phyloP scores from a whole-genome alignment of 2,797 vertebrate species.

The Sebastolobus altivelis region DNA sequence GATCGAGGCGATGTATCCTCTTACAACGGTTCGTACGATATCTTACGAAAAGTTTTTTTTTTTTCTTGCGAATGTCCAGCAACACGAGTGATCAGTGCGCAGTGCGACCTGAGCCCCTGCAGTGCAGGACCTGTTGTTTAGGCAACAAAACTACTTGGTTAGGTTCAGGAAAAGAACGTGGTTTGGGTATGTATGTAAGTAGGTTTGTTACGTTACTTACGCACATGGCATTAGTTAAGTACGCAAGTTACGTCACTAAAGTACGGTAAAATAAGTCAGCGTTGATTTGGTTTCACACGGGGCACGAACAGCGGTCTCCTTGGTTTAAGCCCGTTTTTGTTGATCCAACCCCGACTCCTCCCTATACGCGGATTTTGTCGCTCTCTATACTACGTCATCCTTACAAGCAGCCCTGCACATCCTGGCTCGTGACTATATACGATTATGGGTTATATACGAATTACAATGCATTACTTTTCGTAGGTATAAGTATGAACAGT shows the following conservation, averaged over 20 bases:
- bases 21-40: too few species aligned
- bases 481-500: too few species aligned
- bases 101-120: too few species aligned
- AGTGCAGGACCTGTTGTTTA: neutral
- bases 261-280: neutral
- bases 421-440: neutral
- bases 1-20: neutral
- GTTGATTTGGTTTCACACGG: neutral
- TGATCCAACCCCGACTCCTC: neutral
- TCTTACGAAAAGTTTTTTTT: neutral
- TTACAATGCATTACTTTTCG: neutral
- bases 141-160: neutral
- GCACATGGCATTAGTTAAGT: too few species aligned
- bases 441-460: neutral
- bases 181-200: too few species aligned
- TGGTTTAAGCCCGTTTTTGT: neutral
- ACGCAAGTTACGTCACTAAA: neutral
- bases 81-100: neutral
- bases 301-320: neutral
- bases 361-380: neutral
- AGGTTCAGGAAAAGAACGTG: accelerated
- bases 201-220: neutral
- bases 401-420: neutral
- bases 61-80: neutral
- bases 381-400: neutral